These are phyloP conservation scores for Phodopus roborovskii DNA, from an alignment of 2,113 vertebrate species.

Conservation along the genomic window DNA sequence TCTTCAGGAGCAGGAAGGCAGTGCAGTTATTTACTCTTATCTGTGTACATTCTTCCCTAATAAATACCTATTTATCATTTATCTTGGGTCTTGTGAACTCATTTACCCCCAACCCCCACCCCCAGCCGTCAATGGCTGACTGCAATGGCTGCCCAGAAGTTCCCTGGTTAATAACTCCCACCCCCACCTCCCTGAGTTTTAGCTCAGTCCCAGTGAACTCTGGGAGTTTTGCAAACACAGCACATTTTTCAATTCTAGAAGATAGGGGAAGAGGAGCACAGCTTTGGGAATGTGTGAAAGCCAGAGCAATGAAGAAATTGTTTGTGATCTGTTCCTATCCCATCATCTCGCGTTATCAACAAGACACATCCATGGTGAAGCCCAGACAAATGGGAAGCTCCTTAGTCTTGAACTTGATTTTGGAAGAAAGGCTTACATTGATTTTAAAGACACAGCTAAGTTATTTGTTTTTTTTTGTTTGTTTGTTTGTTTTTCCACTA, in stretches of 20 bases:
- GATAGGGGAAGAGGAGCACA: neutral
- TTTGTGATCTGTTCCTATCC: conserved; percentile 18
- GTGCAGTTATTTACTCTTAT: too few relatives aligned
- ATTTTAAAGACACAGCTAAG: conserved; percentile 73
- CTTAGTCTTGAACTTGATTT: conserved; percentile 67
- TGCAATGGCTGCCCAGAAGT: neutral
- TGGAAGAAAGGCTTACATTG: conserved; percentile 70
- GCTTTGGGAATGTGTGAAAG: conserved; percentile 47
- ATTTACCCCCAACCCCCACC: too few relatives aligned
- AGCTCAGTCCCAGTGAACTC: neutral
- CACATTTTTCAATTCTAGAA: conserved; percentile 50
- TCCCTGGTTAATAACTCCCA: neutral
- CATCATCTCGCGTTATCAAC: conserved; percentile 45
- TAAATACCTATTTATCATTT: too few relatives aligned
- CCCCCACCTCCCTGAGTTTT: neutral
- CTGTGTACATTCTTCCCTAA: too few relatives aligned
- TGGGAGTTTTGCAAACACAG: conserved; percentile 21
- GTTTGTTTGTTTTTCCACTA: conserved; percentile 53
- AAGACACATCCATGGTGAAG: conserved; percentile 43
- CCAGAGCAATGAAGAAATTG: conserved; percentile 8
- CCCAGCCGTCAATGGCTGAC: neutral
- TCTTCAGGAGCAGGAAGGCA: too few relatives aligned
- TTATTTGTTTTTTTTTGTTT: conserved; percentile 63
- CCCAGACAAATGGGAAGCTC: conserved; percentile 65
- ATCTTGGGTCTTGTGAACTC: too few relatives aligned